Conservation (phyloP, 2,888 invertebrate species). For the Leucoma salicis region DNA sequence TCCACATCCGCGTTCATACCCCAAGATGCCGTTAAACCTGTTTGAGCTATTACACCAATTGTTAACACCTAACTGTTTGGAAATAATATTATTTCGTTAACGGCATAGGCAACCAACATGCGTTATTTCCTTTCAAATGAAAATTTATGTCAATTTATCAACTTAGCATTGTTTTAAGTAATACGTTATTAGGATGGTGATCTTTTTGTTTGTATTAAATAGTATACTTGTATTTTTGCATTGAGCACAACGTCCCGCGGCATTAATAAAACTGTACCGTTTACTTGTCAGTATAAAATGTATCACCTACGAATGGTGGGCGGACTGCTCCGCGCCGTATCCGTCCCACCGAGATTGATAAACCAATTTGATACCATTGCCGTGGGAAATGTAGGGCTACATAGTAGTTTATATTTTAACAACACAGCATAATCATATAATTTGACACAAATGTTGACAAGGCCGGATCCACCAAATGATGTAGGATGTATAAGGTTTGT, state of each 20-base stretch:
- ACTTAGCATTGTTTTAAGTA: too few relatives aligned
- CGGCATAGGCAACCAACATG: conserved; percentile 6
- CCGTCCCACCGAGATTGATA: conserved; percentile 75
- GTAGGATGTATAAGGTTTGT: too few relatives aligned
- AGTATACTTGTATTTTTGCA: conserved; percentile 27
- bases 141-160: not conserved
- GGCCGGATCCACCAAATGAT: conserved; percentile 11
- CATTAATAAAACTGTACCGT: conserved; percentile 52
- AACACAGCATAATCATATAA: conserved; percentile 14
- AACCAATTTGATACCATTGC: conserved; percentile 72
- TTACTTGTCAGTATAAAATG: conserved; percentile 45
- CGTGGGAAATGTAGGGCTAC: conserved; percentile 65
- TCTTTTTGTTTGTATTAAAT: conserved; percentile 31
- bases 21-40: conserved; percentile 53
- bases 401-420: conserved; percentile 25
- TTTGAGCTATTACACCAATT: conserved; percentile 43
- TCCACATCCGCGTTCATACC: conserved; percentile 49
- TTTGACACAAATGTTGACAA: conserved; percentile 18
- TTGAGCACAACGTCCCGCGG: conserved; percentile 43
- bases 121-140: not conserved
- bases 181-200: too few relatives aligned
- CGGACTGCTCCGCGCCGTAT: conserved; percentile 57
- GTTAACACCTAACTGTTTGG: conserved; percentile 49
- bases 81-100: conserved; percentile 20
- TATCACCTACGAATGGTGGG: conserved; percentile 52